A percentile compares a stretch with the other conserved stretches of the same genome.
These are phyloP conservation scores for Ispidina lecontei DNA, from an alignment of 2,797 vertebrate species.

Conservation along the genomic window DNA sequence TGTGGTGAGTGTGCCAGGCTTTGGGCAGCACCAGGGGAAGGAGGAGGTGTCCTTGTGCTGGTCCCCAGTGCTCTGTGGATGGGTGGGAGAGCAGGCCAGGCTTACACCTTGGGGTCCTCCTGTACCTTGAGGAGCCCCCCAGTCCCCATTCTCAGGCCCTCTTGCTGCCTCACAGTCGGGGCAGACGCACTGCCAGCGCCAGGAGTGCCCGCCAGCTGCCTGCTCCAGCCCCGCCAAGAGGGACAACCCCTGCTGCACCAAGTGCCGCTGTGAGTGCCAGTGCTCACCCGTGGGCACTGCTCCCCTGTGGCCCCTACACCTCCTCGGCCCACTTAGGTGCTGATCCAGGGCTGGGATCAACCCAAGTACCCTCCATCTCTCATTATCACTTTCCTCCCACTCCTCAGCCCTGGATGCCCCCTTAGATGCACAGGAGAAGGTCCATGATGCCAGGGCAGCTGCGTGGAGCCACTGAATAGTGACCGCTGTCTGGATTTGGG, in stretches of 20 bases:
- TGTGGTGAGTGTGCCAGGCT: conserved; percentile 81
- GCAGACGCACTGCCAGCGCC: conserved; percentile 92
- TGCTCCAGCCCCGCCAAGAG: conserved; percentile 79
- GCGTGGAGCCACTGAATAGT: conserved; percentile 42
- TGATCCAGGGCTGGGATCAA: not conserved
- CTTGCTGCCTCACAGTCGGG: conserved; percentile 82
- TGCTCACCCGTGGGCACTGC: accelerated
- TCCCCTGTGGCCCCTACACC: not conserved
- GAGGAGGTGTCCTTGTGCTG: accelerated
- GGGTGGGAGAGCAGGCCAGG: accelerated
- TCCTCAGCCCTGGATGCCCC: not conserved
- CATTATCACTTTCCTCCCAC: accelerated
- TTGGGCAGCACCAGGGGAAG: not conserved
- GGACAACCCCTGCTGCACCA: conserved; percentile 88
- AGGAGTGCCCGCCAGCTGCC: conserved; percentile 85
- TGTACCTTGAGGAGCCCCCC: not conserved
- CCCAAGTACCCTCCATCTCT: not conserved
- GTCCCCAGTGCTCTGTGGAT: accelerated
- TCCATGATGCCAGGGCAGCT: not conserved
- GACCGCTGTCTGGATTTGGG: not conserved
- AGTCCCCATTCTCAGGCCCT: not conserved
- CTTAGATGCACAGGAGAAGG: not conserved
- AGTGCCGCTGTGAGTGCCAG: conserved; percentile 84
- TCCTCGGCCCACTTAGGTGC: not conserved
- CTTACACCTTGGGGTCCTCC: not conserved